These are phyloP conservation scores for Anableps anableps DNA, from an alignment of 2,797 vertebrate species.

Conservation along the genomic window DNA sequence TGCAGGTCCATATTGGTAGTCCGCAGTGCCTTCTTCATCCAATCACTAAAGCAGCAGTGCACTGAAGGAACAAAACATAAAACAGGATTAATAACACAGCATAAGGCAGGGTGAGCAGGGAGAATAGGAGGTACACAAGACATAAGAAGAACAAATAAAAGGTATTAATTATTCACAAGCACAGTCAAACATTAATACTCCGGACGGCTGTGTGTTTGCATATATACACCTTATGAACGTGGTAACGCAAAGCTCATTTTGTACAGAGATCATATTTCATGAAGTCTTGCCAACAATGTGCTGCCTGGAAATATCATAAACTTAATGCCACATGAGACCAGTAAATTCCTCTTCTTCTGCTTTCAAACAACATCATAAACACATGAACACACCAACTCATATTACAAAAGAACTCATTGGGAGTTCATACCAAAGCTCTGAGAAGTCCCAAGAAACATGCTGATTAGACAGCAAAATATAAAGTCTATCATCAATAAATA, in stretches of 20 bases:
- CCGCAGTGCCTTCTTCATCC: slow-evolving; percentile 45
- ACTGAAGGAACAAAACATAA: slow-evolving; percentile 67
- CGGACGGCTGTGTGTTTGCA: slow-evolving; percentile 31
- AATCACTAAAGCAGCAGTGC: slow-evolving; percentile 53
- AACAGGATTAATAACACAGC: slow-evolving; percentile 61
- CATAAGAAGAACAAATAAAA: slow-evolving; percentile 70
- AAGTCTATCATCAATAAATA: slow-evolving; percentile 34
- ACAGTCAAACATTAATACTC: slow-evolving; percentile 69
- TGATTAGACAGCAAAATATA: slow-evolving; percentile 13
- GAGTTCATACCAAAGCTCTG: slow-evolving; percentile 32
- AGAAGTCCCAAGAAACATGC: slow-evolving; percentile 22
- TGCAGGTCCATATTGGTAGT: slow-evolving; percentile 68
- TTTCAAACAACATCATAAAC: slow-evolving; percentile 35
- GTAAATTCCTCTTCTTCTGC: slow-evolving; percentile 59
- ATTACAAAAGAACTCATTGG: slow-evolving; percentile 35
- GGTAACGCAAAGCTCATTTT: slow-evolving; percentile 52
- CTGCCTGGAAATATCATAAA: slow-evolving; percentile 75
- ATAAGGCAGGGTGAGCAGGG: slow-evolving; percentile 17
- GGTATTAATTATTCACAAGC: slow-evolving; percentile 74
- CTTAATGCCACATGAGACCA: slow-evolving; percentile 67
- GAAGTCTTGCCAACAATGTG: slow-evolving; percentile 60
- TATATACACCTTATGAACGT: slow-evolving; percentile 18
- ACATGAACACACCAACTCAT: slow-evolving; percentile 24
- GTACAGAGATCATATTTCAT: slow-evolving; percentile 60
- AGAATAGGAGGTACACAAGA: slow-evolving; percentile 47